Evolutionary conservation across 2,113 vertebrate species (phyloP), one percentile per base, ranked within the genome.

Genomic region (Herpailurus yagouaroundi): DNA sequence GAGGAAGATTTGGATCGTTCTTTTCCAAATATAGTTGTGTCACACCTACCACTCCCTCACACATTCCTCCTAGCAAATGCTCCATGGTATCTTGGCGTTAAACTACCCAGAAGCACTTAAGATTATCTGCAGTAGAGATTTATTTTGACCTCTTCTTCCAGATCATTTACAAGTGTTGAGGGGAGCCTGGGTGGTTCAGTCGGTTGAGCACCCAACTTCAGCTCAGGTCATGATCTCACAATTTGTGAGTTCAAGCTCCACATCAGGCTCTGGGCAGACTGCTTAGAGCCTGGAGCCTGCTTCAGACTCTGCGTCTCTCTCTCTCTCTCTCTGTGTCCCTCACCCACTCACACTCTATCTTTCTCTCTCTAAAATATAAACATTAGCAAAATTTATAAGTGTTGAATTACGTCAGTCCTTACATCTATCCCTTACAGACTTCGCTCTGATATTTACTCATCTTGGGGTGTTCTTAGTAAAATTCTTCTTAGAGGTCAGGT

Each of bases 101-200:
- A 92, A 68, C 50, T 94, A 87, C 57, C 50, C 63, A 92, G 76
- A 33, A 93, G 21, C 41, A 52, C 93, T 81, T 94, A 60, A 13
- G 36, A 19, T 91, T 96, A 41, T 83, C 86, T 95, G 16, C 41
- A n/a, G 68, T 33, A 25, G 60, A 48, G 10, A 76, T 50, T 69
- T 52, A 29, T 71, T 52, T 5, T 90, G 71, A 38, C 60, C 82
- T 88, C 64, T 91, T 94, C 80, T 57, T 63, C 36, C 36, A 68
- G 89, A 91, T 57, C 23, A 52, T 76, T 89, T 95, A 3, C 79
- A 68, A 84, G 38, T 69, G 76, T 83, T 91, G 57, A 87, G 57
- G 57, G 21, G 21, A 1, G 21, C 57, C 57, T 60, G 57, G 57
- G 57, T 60, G 21, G 57, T 60, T 60, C 21, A 60, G 57, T 60